Conservation (phyloP, 2,888 invertebrate species). For the Disparrhopalites patrizii region DNA sequence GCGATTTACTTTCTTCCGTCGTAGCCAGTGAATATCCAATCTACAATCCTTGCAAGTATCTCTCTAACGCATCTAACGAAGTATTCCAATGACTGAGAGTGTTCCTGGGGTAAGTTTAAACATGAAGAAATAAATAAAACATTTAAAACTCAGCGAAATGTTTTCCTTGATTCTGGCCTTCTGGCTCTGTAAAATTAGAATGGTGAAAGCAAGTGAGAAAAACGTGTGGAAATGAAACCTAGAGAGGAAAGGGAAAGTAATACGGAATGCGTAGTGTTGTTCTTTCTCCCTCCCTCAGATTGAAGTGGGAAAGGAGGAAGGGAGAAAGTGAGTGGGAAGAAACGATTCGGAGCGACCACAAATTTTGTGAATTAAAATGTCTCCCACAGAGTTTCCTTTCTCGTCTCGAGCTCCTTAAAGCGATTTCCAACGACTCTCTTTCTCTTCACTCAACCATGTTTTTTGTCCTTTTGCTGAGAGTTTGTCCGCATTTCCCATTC, state of each 20-base stretch:
- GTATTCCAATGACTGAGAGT: too few relatives aligned
- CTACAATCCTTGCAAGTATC: too few relatives aligned
- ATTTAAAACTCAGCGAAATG: too few relatives aligned
- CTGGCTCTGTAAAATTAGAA: too few relatives aligned
- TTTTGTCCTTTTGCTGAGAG: too few relatives aligned
- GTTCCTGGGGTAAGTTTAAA: too few relatives aligned
- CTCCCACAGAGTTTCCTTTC: slow-evolving; percentile 35
- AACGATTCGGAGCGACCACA: slow-evolving; percentile 11
- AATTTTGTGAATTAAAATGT: slow-evolving; percentile 40
- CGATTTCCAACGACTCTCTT: slow-evolving; percentile 19
- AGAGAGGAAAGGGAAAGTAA: neutral
- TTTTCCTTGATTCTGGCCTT: too few relatives aligned
- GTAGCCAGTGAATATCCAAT: too few relatives aligned
- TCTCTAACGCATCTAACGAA: too few relatives aligned
- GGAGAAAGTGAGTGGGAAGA: neutral
- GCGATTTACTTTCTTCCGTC: too few relatives aligned
- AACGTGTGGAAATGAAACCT: neutral
- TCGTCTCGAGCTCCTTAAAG: slow-evolving; percentile 18
- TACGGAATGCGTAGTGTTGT: neutral
- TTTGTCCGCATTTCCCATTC: too few relatives aligned
- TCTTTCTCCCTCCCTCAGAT: neutral
- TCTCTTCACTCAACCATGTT: slow-evolving; percentile 1
- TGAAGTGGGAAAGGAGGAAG: neutral
- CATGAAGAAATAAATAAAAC: too few relatives aligned
- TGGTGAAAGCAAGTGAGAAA: neutral